A percentile compares a stretch with the other conserved stretches of the same genome.
These are phyloP conservation scores for Papilio elwesi DNA, from an alignment of 2,888 invertebrate genomes.

Conservation along the genomic window DNA sequence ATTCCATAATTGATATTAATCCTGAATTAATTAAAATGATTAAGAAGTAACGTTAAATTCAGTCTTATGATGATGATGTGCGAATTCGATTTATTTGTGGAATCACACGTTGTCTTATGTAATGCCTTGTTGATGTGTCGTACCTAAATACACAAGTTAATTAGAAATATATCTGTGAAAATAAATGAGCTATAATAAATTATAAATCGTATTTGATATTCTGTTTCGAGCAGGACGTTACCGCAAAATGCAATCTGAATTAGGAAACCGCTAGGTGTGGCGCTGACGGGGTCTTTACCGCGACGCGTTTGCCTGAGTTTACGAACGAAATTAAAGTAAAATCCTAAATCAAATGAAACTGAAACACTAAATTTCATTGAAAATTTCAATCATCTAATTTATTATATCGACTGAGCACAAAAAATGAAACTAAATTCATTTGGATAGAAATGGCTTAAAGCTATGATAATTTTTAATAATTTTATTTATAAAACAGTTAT, in stretches of 20 bases:
- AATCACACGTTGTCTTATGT: background rate
- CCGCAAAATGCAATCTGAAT: conserved; percentile 56
- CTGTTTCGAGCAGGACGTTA: conserved; percentile 48
- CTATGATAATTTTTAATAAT: too few species aligned
- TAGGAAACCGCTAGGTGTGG: conserved; percentile 52
- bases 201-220: conserved; percentile 50
- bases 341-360: background rate
- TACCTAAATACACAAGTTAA: conserved; percentile 16
- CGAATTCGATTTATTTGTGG: too few species aligned
- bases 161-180: conserved; percentile 15
- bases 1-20: too few species aligned
- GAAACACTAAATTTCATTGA: background rate
- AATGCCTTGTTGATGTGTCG: background rate
- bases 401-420: background rate
- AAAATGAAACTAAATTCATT: too few species aligned
- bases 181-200: conserved; percentile 40
- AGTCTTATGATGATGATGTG: too few species aligned
- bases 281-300: conserved; percentile 55
- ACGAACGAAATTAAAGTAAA: conserved; percentile 42
- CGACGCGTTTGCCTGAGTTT: conserved; percentile 35
- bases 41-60: too few species aligned
- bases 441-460: too few species aligned
- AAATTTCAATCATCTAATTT: background rate
- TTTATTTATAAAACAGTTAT: too few species aligned
- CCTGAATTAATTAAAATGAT: too few species aligned